Conservation (phyloP, 2,113 vertebrate species). For the Leucoraja erinaceus region DNA sequence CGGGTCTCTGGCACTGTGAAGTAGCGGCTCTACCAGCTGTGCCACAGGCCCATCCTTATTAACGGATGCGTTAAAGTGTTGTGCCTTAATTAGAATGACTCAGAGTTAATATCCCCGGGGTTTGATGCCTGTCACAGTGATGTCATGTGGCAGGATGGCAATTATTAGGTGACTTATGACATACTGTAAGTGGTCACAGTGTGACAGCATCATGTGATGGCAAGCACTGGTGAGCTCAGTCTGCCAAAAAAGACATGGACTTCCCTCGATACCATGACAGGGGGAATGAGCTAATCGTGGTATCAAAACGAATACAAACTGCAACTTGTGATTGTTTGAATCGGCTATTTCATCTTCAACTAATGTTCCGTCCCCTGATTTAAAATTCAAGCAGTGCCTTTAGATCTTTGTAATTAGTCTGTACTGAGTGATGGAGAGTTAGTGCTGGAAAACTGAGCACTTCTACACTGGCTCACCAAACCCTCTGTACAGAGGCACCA, state of each 20-base stretch:
- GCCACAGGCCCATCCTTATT: no score
- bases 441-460: not conserved
- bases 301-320: not conserved
- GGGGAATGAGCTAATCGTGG: not conserved
- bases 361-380: not conserved
- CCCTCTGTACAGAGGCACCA: no score
- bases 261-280: not conserved
- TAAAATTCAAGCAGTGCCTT: not conserved
- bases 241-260: not conserved
- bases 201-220: slow-evolving; percentile 5
- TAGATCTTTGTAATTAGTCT: not conserved
- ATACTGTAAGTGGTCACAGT: not conserved
- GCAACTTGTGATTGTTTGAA: not conserved
- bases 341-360: no score
- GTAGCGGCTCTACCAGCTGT: no score
- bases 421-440: not conserved
- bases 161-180: not conserved
- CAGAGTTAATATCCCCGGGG: not conserved
- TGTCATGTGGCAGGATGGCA: not conserved
- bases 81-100: not conserved
- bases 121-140: not conserved
- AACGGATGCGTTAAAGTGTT: not conserved
- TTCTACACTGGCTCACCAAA: not conserved
- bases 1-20: no score
- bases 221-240: not conserved